Base-by-base conservation (phyloP, 2,113 vertebrate species). In the Sitta europaea region DNA sequence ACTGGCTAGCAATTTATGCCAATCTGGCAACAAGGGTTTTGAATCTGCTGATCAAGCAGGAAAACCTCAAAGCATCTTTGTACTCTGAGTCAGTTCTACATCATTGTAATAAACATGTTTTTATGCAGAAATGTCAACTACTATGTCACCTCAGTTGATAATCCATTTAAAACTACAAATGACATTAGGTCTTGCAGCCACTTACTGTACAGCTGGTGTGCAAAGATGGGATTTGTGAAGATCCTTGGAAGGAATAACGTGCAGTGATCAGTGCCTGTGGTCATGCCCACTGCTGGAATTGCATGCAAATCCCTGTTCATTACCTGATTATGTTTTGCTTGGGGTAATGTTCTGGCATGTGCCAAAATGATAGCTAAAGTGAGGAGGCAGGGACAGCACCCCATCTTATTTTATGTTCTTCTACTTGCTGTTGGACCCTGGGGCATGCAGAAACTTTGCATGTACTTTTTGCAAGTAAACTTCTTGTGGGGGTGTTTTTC, bases 31-130 rank as follows among this genome's bases (percentile, higher is more conserved):
- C 55, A 47, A 74, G 72, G 90, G 59, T 92, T 92, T 96, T 95
- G 68, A 93, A 93, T 94, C 71, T 97, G 92, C 94, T 94, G 96
- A 92, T 93, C 29, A 80, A 86, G 94, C 91, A 91, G 22, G 48
- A 77, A 94, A 95, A 79, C 74, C 90, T 94, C 81, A 93, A 86
- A 95, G 75, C 82, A 86, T 92, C 75, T 59, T 92, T 94, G 25
- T 74, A 63, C 63, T 83, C 90, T 93, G 79, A 96, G 71, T 96
- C 93, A 95, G 72, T 94, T 77, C 48, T 84, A 50, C 88, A 63
- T 96, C 85, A 71, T 29, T 50, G 82, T 79, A 63, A 90, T 83
- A 88, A 90, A 84, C 53, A 71, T 23, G 47, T 45, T 90, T 94
- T 94, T 93, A 43, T 80, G 67, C 40, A 48, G 92, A 96, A 96